phyloP scores from a whole-genome alignment of 1,140 invertebrate genomes.

The Eumaeus atala region DNA sequence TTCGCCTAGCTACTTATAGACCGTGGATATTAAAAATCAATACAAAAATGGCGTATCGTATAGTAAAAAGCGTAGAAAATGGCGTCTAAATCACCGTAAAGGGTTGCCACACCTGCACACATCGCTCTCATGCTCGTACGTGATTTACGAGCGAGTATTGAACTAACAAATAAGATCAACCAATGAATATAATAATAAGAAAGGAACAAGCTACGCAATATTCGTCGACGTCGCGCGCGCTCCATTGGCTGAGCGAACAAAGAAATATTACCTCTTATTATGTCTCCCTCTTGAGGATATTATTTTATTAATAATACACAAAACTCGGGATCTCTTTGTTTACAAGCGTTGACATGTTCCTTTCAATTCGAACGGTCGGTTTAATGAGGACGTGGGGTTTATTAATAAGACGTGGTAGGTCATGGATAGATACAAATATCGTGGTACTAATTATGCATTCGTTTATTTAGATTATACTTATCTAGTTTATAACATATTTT shows the following conservation, averaged over 20 bases:
- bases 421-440: slow-evolving; percentile 44
- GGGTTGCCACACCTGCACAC: slow-evolving; percentile 64
- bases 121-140: slow-evolving; percentile 47
- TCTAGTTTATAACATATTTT: slow-evolving; percentile 73
- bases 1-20: background rate
- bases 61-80: slow-evolving; percentile 7
- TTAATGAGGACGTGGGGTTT: background rate
- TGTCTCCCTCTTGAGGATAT: slow-evolving; percentile 36
- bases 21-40: background rate
- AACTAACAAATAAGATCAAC: slow-evolving; percentile 67
- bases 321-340: background rate
- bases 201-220: slow-evolving; percentile 62
- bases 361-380: background rate
- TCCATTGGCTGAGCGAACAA: slow-evolving; percentile 64
- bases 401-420: slow-evolving; percentile 13
- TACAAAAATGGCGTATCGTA: slow-evolving; percentile 8
- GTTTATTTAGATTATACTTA: slow-evolving; percentile 71
- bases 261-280: slow-evolving; percentile 64
- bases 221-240: slow-evolving; percentile 54
- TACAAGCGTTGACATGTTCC: background rate
- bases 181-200: slow-evolving; percentile 70
- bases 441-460: slow-evolving; percentile 62
- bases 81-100: slow-evolving; percentile 32
- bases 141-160: slow-evolving; percentile 68
- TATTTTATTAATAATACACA: slow-evolving; percentile 9